Percentiles rank a stretch among this genome's conserved stretches.
Evolutionary conservation across 1,140 invertebrate species (phyloP).

Genomic region (Lasioglossum albipes): DNA sequence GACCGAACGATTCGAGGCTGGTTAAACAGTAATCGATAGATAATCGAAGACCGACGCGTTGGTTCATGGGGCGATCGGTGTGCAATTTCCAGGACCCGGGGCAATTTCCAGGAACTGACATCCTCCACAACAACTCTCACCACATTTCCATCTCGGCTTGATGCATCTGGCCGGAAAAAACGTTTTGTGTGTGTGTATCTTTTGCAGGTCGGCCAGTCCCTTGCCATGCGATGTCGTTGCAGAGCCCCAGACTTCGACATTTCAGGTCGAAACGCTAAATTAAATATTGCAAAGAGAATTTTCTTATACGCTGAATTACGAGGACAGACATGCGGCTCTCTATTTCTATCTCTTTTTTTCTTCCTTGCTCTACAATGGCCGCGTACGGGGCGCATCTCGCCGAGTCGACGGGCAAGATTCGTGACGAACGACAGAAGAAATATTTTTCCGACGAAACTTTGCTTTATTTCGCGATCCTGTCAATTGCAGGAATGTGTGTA

Average conservation of each 20-base stretch:
- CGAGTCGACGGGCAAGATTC: background rate
- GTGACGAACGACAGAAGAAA: background rate
- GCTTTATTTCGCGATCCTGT: background rate
- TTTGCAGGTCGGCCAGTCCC: constrained; percentile 78
- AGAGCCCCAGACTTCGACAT: constrained; percentile 80
- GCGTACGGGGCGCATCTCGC: too few relatives aligned
- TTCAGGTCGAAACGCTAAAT: constrained; percentile 77
- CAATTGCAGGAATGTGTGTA: too few relatives aligned
- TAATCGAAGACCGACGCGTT: too few relatives aligned
- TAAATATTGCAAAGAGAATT: constrained; percentile 51
- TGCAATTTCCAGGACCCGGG: too few relatives aligned
- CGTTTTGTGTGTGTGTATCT: constrained; percentile 70
- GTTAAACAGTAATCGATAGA: too few relatives aligned
- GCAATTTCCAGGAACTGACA: constrained; percentile 27
- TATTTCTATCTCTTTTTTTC: constrained; percentile 28
- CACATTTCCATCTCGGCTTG: constrained; percentile 23
- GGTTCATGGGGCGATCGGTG: too few relatives aligned
- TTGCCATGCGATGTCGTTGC: constrained; percentile 80
- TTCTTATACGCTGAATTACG: constrained; percentile 54
- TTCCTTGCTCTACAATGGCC: constrained; percentile 1
- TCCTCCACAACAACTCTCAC: constrained; percentile 20
- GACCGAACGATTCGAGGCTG: background rate
- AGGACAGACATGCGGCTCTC: constrained; percentile 47
- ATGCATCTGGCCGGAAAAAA: constrained; percentile 16
- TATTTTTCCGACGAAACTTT: background rate